Conservation (phyloP, 2,888 invertebrate genomes). For the Tridacna crocea region DNA sequence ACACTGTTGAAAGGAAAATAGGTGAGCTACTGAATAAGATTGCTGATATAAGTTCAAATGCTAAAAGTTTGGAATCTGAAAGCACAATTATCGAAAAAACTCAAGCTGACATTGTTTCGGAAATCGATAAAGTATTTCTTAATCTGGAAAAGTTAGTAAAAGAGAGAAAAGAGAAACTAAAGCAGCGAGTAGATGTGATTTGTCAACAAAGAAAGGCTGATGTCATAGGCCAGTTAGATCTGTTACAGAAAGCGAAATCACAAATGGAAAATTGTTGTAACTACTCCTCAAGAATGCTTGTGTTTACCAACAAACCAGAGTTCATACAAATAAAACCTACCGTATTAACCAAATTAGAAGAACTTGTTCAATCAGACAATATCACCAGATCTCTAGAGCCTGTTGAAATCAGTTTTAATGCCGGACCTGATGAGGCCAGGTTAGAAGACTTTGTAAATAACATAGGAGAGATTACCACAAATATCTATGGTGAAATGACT, state of each 20-base stretch:
- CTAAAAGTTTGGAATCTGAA: slow-evolving; percentile 56
- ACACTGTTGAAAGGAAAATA: slow-evolving; percentile 59
- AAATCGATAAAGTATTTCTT: slow-evolving; percentile 65
- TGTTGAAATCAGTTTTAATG: slow-evolving; percentile 54
- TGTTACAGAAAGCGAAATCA: slow-evolving; percentile 51
- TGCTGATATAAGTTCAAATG: slow-evolving; percentile 61
- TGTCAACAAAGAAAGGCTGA: slow-evolving; percentile 55
- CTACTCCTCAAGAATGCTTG: slow-evolving; percentile 65
- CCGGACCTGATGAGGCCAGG: slow-evolving; percentile 50
- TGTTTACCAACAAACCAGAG: slow-evolving; percentile 68
- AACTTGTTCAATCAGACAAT: slow-evolving; percentile 50
- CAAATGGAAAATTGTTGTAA: slow-evolving; percentile 66
- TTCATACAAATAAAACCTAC: slow-evolving; percentile 62
- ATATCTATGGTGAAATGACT: slow-evolving; percentile 34
- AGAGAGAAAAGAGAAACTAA: slow-evolving; percentile 60
- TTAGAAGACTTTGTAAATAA: slow-evolving; percentile 57
- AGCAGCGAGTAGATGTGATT: slow-evolving; percentile 62
- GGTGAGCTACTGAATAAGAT: slow-evolving; percentile 64
- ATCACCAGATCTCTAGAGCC: slow-evolving; percentile 41
- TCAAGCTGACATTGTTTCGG: slow-evolving; percentile 46
- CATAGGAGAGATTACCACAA: slow-evolving; percentile 56
- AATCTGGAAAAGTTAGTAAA: slow-evolving; percentile 51
- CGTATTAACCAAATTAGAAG: slow-evolving; percentile 54
- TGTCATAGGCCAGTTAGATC: slow-evolving; percentile 44
- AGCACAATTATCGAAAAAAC: slow-evolving; percentile 51